Conservation (phyloP, 1,140 invertebrate genomes). For the Eupristina koningsbergeri region DNA sequence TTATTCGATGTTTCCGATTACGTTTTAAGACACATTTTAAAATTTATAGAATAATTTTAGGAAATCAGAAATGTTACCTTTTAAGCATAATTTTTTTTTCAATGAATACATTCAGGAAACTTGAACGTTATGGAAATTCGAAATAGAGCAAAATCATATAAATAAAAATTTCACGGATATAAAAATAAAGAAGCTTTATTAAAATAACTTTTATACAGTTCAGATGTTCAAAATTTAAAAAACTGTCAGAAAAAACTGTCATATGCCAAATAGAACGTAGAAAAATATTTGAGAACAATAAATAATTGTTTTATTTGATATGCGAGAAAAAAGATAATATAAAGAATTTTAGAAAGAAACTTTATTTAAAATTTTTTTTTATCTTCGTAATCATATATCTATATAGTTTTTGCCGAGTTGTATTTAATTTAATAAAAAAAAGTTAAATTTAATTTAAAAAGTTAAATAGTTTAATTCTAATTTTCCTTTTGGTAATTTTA, state of each 20-base stretch:
- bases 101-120: background rate
- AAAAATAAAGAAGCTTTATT: no score
- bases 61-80: background rate
- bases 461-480: no score
- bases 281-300: constrained; percentile 25
- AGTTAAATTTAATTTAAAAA: no score
- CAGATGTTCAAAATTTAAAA: background rate
- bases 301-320: background rate
- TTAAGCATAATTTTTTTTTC: background rate
- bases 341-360: background rate
- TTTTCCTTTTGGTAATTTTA: no score
- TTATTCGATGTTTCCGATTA: no score
- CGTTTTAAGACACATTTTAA: no score
- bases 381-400: background rate
- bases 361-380: background rate
- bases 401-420: background rate
- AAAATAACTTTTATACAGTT: background rate
- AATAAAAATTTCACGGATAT: no score
- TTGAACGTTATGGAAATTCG: background rate
- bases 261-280: no score
- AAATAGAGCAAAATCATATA: no score
- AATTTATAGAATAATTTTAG: background rate
- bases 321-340: background rate
- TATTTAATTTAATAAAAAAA: background rate
- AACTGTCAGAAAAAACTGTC: constrained; percentile 15